Evolutionary conservation across 2,888 invertebrate genomes (phyloP).

Genomic region (Schizaphis graminum): DNA sequence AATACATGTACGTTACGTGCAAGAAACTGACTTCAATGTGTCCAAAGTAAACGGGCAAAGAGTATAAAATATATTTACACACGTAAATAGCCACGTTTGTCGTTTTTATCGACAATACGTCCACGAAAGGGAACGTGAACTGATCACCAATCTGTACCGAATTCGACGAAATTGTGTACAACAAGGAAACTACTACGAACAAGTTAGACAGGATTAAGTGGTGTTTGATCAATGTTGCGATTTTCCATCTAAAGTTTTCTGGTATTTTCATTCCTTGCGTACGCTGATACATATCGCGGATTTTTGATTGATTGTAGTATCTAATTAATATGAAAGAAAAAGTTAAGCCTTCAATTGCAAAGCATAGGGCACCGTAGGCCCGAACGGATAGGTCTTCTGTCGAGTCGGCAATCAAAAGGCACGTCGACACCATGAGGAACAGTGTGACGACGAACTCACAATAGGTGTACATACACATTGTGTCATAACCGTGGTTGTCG

Average conservation of each 20-base stretch:
- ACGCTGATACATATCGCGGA: background rate
- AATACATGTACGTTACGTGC: background rate
- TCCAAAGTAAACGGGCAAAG: background rate
- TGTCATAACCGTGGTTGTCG: background rate
- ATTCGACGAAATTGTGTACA: background rate
- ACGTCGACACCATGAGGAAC: background rate
- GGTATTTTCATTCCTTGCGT: background rate
- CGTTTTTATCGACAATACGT: background rate
- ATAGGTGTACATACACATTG: background rate
- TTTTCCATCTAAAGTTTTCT: background rate
- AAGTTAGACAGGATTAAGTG: background rate
- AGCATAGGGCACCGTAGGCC: background rate
- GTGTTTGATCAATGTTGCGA: background rate
- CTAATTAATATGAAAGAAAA: accelerated
- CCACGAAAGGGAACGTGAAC: background rate
- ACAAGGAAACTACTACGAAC: background rate
- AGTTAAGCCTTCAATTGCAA: background rate
- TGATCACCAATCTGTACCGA: background rate
- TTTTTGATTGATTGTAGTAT: background rate
- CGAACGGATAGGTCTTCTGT: background rate
- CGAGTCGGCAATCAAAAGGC: background rate
- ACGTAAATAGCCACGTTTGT: background rate
- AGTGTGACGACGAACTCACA: background rate
- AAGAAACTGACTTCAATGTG: background rate
- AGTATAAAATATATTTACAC: background rate